phyloP scores from a whole-genome alignment of 2,888 invertebrate species.

The Drosophila quinaria region DNA sequence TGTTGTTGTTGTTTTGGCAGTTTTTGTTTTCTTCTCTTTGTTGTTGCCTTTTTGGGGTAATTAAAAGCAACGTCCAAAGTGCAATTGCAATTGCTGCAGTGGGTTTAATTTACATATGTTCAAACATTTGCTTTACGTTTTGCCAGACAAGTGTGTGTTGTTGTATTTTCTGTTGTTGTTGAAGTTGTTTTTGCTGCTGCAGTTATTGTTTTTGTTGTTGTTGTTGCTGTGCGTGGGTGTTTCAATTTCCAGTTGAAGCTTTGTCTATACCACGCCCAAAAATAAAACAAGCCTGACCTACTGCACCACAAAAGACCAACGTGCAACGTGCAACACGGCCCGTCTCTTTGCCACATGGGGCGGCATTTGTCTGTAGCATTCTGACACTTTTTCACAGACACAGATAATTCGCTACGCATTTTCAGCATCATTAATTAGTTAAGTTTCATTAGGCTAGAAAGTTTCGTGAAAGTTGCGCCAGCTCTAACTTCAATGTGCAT shows the following conservation, averaged over 20 bases:
- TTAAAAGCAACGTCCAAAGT: constrained; percentile 78
- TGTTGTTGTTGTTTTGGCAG: constrained; percentile 15
- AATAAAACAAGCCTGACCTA: constrained; percentile 47
- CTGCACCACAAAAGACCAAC: constrained; percentile 38
- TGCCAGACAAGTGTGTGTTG: constrained; percentile 31
- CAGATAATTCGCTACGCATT: constrained; percentile 71
- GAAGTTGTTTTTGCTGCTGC: constrained; percentile 16
- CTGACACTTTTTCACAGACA: constrained; percentile 45
- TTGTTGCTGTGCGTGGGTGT: constrained; percentile 61
- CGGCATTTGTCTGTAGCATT: constrained; percentile 40
- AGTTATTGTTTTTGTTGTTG: constrained; percentile 13
- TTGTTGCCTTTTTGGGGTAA: constrained; percentile 59
- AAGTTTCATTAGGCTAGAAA: constrained; percentile 62
- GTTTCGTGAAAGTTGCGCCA: constrained; percentile 65
- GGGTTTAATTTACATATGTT: constrained; percentile 72
- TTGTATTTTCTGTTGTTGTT: neutral
- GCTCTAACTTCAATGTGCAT: constrained; percentile 15
- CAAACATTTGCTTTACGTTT: constrained; percentile 60
- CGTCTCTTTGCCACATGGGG: constrained; percentile 28
- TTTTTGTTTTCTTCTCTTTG: constrained; percentile 10
- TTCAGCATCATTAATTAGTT: constrained; percentile 73
- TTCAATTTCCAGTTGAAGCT: constrained; percentile 71
- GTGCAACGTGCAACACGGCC: constrained; percentile 25
- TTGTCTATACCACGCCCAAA: constrained; percentile 59
- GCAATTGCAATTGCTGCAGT: constrained; percentile 75